phyloP scores from a whole-genome alignment of 2,113 vertebrate genomes.

The Paradisaea rubra region DNA sequence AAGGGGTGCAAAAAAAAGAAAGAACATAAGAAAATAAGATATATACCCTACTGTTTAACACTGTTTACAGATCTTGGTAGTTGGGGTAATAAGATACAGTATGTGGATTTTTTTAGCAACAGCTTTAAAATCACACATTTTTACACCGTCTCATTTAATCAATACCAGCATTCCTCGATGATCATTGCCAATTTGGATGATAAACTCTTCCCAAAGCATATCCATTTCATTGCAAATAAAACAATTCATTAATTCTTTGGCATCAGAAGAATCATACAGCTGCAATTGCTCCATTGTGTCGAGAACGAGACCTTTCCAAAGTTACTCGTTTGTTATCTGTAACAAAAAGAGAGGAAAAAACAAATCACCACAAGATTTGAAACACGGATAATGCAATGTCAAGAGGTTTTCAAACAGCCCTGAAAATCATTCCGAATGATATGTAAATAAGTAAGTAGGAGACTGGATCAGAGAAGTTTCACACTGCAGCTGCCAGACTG shows the following conservation, averaged over 20 bases:
- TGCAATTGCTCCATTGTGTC: slow-evolving; percentile 83
- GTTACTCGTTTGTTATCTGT: slow-evolving; percentile 88
- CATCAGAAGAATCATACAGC: slow-evolving; percentile 77
- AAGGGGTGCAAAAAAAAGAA: background rate
- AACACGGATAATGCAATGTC: slow-evolving; percentile 52
- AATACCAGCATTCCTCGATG: slow-evolving; percentile 43
- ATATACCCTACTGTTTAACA: slow-evolving; percentile 48
- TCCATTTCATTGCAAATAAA: slow-evolving; percentile 47
- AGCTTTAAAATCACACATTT: slow-evolving; percentile 47
- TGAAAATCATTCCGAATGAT: slow-evolving; percentile 72
- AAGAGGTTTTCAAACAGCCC: slow-evolving; percentile 67
- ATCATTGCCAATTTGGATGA: slow-evolving; percentile 17
- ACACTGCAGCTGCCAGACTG: slow-evolving; percentile 66
- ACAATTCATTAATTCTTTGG: slow-evolving; percentile 71
- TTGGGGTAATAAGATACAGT: slow-evolving; percentile 48
- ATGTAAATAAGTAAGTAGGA: slow-evolving; percentile 75
- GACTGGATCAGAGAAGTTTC: slow-evolving; percentile 75
- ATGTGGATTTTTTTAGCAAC: slow-evolving; percentile 37
- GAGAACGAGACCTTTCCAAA: slow-evolving; percentile 96
- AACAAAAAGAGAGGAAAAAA: slow-evolving; percentile 68
- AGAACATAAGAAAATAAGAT: slow-evolving; percentile 39
- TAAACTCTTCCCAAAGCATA: slow-evolving; percentile 37
- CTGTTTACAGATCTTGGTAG: slow-evolving; percentile 58
- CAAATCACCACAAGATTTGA: slow-evolving; percentile 54
- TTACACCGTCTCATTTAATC: slow-evolving; percentile 27